phyloP scores from a whole-genome alignment of 2,888 invertebrate genomes.

The Tachystola acroxantha region DNA sequence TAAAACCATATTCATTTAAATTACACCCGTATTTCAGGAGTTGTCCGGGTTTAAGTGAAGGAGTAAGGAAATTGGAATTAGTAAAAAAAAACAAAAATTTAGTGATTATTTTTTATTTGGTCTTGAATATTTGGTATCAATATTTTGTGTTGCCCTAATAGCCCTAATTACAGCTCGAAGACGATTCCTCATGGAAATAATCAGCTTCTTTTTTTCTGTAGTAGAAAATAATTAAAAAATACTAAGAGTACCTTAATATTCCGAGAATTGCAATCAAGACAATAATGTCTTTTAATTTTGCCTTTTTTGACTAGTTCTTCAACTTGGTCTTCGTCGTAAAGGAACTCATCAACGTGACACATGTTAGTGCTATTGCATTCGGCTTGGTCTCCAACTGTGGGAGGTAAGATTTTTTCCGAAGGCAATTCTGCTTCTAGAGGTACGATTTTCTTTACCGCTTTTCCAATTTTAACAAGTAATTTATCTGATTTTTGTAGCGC shows the following conservation, averaged over 20 bases:
- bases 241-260: constrained; percentile 44
- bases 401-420: constrained; percentile 56
- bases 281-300: constrained; percentile 52
- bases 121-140: too few relatives aligned
- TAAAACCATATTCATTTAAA: too few relatives aligned
- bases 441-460: constrained; percentile 48
- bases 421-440: constrained; percentile 60
- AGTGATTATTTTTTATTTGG: too few relatives aligned
- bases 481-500: constrained; percentile 38
- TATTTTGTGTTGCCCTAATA: too few relatives aligned
- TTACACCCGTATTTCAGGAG: too few relatives aligned
- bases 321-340: constrained; percentile 81
- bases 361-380: constrained; percentile 75
- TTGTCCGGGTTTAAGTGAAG: too few relatives aligned
- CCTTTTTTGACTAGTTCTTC: constrained; percentile 57
- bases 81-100: too few relatives aligned
- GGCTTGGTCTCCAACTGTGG: constrained; percentile 62
- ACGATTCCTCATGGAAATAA: too few relatives aligned
- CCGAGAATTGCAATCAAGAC: constrained; percentile 54
- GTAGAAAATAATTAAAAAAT: too few relatives aligned
- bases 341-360: constrained; percentile 83
- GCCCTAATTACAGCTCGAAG: too few relatives aligned
- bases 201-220: too few relatives aligned
- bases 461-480: constrained; percentile 45
- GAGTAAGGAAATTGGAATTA: too few relatives aligned